Percentiles rank a stretch among this genome's conserved stretches.
Evolutionary conservation across 2,113 vertebrate genomes (phyloP).

Genomic region (Furnarius figulus): DNA sequence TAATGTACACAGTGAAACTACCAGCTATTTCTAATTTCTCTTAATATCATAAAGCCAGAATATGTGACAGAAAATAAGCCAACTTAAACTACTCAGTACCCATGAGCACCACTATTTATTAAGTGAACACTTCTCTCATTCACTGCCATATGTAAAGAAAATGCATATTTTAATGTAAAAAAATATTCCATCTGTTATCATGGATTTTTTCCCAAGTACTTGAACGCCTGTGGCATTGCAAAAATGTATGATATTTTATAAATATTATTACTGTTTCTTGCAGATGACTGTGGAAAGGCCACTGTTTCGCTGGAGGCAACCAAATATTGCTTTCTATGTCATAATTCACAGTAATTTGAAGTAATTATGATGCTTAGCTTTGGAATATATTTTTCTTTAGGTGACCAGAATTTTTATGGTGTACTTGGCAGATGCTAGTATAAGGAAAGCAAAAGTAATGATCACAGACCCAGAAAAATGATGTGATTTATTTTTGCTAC

Average conservation of each 20-base stretch:
- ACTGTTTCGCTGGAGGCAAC: not conserved
- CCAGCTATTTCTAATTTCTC: not conserved
- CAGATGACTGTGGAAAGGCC: not conserved
- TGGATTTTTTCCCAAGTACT: not conserved
- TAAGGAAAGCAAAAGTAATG: constrained; percentile 16
- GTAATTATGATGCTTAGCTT: not conserved
- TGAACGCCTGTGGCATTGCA: not conserved
- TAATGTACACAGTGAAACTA: not conserved
- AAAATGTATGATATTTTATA: constrained; percentile 1
- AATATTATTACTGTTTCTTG: not conserved
- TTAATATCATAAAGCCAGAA: not conserved
- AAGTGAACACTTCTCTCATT: constrained; percentile 14
- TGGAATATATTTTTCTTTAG: not conserved
- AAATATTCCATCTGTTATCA: constrained; percentile 36
- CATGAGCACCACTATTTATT: constrained; percentile 1
- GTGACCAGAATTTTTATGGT: constrained; percentile 20
- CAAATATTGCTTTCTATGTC: not conserved
- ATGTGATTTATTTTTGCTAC: constrained; percentile 31
- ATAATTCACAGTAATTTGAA: not conserved
- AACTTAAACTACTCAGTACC: not conserved
- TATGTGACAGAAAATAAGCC: not conserved
- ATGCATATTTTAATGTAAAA: constrained; percentile 31
- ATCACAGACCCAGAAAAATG: too few species aligned
- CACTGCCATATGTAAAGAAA: not conserved
- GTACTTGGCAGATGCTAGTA: not conserved